These are phyloP conservation scores for Yponomeuta evonymella DNA, from an alignment of 2,888 invertebrate species.

Conservation along the genomic window DNA sequence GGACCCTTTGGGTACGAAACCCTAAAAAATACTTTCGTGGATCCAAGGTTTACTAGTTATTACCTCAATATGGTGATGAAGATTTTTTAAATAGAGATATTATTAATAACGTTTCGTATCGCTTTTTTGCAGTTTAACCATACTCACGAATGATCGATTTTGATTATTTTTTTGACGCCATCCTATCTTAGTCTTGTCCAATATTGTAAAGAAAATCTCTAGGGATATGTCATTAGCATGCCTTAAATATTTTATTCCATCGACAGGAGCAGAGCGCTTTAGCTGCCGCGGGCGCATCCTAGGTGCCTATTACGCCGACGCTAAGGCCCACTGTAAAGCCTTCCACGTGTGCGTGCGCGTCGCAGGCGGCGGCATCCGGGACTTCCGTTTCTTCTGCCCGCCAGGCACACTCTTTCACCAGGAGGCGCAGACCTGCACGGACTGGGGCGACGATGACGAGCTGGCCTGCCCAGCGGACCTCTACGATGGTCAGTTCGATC, in stretches of 20 bases:
- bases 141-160: too few relatives aligned
- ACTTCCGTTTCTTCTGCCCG: constrained; percentile 90
- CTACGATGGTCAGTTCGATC: constrained; percentile 90
- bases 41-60: too few relatives aligned
- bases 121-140: too few relatives aligned
- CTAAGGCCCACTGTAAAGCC: constrained; percentile 91
- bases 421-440: constrained; percentile 93
- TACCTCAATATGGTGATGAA: too few relatives aligned
- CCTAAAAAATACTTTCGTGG: not conserved
- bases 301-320: constrained; percentile 92
- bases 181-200: too few relatives aligned
- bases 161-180: too few relatives aligned
- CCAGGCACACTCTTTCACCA: constrained; percentile 94
- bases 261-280: constrained; percentile 77
- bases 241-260: not conserved
- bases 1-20: not conserved
- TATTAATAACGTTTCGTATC: too few relatives aligned
- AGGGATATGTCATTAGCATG: too few relatives aligned
- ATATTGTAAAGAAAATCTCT: too few relatives aligned
- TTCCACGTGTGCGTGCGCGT: constrained; percentile 93
- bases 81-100: too few relatives aligned
- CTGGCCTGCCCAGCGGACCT: constrained; percentile 90
- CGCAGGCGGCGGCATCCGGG: constrained; percentile 85
- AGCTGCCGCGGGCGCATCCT: constrained; percentile 89
- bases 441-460: constrained; percentile 85